phyloP scores from a whole-genome alignment of 2,113 vertebrate genomes.

The Seriola rivoliana region DNA sequence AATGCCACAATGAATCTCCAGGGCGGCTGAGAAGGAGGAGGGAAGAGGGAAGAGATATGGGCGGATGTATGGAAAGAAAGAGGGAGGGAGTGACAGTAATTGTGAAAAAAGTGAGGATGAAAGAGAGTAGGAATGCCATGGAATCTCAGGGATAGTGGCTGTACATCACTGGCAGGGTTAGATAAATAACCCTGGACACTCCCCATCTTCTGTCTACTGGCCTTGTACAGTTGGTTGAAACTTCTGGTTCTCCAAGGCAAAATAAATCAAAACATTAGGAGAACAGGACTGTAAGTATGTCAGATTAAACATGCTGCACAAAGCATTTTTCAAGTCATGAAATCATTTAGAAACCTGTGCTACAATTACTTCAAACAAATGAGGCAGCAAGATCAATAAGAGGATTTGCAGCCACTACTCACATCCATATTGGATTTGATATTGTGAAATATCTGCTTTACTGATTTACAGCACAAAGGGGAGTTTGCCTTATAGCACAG shows the following conservation, averaged over 20 bases:
- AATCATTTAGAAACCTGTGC: constrained; percentile 7
- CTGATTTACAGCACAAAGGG: constrained; percentile 4
- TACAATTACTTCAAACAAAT: constrained; percentile 19
- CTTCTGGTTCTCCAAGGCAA: background rate
- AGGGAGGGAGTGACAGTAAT: constrained; percentile 73
- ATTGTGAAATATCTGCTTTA: background rate
- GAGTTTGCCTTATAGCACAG: background rate
- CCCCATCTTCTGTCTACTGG: background rate
- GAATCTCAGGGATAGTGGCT: constrained; percentile 45
- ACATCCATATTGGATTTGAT: background rate
- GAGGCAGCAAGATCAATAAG: constrained; percentile 14
- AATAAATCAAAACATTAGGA: background rate
- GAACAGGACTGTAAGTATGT: background rate
- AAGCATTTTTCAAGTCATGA: background rate
- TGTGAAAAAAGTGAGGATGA: constrained; percentile 72
- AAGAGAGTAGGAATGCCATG: constrained; percentile 37
- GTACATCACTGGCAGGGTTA: constrained; percentile 40
- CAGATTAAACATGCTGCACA: constrained; percentile 1
- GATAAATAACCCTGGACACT: constrained; percentile 54
- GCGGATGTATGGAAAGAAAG: constrained; percentile 50
- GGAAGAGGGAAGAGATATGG: constrained; percentile 39
- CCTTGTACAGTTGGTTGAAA: background rate
- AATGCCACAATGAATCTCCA: constrained; percentile 76
- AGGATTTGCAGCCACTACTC: background rate
- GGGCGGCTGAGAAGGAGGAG: constrained; percentile 56